These are phyloP conservation scores for Tapirus terrestris DNA, from an alignment of 2,113 vertebrate genomes.

Conservation along the genomic window DNA sequence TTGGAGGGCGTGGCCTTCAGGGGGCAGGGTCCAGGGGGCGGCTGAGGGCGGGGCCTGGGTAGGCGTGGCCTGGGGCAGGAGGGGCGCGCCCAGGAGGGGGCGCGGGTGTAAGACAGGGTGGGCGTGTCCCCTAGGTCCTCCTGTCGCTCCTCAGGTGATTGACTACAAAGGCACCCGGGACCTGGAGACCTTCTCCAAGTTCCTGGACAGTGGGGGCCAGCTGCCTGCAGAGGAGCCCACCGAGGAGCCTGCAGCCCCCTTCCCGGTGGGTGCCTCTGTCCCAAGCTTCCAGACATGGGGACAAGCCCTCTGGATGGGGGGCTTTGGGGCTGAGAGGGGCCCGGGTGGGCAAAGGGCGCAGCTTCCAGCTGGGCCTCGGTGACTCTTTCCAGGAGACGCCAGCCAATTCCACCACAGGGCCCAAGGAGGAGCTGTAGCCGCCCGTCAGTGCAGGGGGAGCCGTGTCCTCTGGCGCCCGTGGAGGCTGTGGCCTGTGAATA, in stretches of 20 bases:
- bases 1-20: background rate
- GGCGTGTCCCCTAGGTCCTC: accelerated
- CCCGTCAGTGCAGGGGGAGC: accelerated
- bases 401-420: background rate
- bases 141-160: constrained; percentile 83
- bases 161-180: constrained; percentile 89
- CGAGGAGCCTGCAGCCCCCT: constrained; percentile 6
- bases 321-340: background rate
- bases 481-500: constrained; percentile 24
- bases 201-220: constrained; percentile 91
- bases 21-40: too few species aligned
- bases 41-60: background rate
- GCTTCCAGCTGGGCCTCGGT: background rate
- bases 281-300: background rate
- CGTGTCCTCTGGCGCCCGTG: background rate
- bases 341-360: background rate
- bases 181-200: constrained; percentile 92
- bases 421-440: constrained; percentile 69
- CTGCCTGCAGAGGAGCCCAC: constrained; percentile 81
- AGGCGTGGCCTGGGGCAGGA: background rate
- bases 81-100: background rate
- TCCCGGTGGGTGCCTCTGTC: background rate
- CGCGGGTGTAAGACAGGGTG: too few species aligned
- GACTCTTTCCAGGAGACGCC: constrained; percentile 49
- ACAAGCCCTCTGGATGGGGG: background rate